Conservation (phyloP, 2,113 vertebrate species). For the Danionella cerebrum region DNA sequence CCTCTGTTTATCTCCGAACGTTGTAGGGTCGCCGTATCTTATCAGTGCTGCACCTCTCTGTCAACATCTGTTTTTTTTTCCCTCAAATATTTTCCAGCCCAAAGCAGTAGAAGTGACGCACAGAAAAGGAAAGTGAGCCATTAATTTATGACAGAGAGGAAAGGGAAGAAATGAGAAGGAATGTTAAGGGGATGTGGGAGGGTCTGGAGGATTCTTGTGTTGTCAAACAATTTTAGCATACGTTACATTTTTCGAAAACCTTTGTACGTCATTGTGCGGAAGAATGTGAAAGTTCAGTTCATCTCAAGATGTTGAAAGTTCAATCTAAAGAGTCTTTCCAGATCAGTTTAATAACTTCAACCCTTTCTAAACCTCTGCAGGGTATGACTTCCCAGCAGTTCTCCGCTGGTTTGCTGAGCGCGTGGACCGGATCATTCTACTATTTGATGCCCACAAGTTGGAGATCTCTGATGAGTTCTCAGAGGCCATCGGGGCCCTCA, state of each 20-base stretch:
- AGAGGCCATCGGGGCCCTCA: slow-evolving; percentile 80
- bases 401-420: slow-evolving; percentile 90
- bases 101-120: slow-evolving; percentile 7
- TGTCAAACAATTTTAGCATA: not conserved
- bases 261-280: not conserved
- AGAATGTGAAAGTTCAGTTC: too few relatives aligned
- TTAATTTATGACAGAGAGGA: slow-evolving; percentile 18
- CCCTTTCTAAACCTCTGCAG: slow-evolving; percentile 46
- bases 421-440: slow-evolving; percentile 85
- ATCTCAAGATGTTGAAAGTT: too few relatives aligned
- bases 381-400: slow-evolving; percentile 86
- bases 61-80: not conserved
- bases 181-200: not conserved
- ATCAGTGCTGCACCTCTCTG: not conserved
- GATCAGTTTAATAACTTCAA: not conserved
- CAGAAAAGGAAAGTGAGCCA: not conserved
- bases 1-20: not conserved
- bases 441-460: slow-evolving; percentile 90
- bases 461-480: slow-evolving; percentile 93
- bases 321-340: too few relatives aligned
- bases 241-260: not conserved
- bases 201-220: not conserved
- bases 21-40: not conserved
- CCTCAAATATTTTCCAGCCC: slow-evolving; percentile 6
- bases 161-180: slow-evolving; percentile 14